phyloP scores from a whole-genome alignment of 2,888 invertebrate species.

The Lepidocyrtoides sp. region DNA sequence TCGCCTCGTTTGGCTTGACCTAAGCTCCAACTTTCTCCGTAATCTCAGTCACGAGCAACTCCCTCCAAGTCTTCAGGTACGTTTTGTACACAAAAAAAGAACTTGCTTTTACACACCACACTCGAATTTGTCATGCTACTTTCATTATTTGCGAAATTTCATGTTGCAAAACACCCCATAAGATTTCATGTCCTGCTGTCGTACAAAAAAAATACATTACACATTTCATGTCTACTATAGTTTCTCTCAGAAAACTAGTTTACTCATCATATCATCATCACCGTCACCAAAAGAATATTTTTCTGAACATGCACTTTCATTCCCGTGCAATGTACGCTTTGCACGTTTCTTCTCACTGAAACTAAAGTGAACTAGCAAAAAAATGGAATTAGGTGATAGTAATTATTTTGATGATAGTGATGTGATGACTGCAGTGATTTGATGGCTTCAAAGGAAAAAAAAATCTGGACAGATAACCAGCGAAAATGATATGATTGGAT shows the following conservation, averaged over 20 bases:
- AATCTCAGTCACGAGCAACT: constrained; percentile 83
- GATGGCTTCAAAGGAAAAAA: constrained; percentile 50
- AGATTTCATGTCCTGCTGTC: not conserved
- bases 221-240: constrained; percentile 17
- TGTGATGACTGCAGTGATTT: constrained; percentile 12
- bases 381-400: constrained; percentile 44
- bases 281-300: not conserved
- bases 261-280: not conserved
- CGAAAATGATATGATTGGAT: constrained; percentile 6
- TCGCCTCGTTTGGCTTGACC: constrained; percentile 84
- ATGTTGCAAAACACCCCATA: not conserved
- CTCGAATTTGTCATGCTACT: not conserved
- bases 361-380: not conserved
- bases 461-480: constrained; percentile 42
- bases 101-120: too few relatives aligned
- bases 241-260: constrained; percentile 15
- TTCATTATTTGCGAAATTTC: not conserved
- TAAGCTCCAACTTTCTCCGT: constrained; percentile 84
- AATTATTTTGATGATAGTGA: constrained; percentile 45
- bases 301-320: not conserved
- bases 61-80: constrained; percentile 85
- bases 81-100: too few relatives aligned
- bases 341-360: not conserved
- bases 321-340: not conserved
- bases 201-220: too few relatives aligned